Evolutionary conservation across 2,888 invertebrate species (phyloP).

Genomic region (Blastobasis adustella): DNA sequence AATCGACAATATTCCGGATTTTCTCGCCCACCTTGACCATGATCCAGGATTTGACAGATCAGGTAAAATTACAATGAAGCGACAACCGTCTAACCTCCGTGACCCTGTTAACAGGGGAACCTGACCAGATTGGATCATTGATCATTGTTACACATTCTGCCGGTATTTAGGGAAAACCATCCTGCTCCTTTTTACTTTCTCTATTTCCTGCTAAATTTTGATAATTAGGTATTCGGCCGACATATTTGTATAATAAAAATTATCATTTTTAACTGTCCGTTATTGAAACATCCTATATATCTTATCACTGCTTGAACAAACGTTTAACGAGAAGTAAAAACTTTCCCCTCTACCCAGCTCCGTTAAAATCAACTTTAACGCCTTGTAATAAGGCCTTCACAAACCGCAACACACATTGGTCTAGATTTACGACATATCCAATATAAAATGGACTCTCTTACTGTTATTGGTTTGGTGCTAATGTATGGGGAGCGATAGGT

Average conservation of each 20-base stretch:
- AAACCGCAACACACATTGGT: constrained; percentile 16
- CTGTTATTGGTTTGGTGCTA: constrained; percentile 17
- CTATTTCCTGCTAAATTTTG: too few relatives aligned
- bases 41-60: too few relatives aligned
- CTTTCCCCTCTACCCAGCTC: constrained; percentile 9
- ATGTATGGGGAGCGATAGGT: constrained; percentile 12
- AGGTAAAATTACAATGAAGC: too few relatives aligned
- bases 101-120: too few relatives aligned
- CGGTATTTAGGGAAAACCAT: too few relatives aligned
- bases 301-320: constrained; percentile 60
- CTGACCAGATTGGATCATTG: too few relatives aligned
- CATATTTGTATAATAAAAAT: not conserved
- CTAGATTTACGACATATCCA: constrained; percentile 23
- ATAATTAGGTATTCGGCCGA: too few relatives aligned
- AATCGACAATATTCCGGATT: too few relatives aligned
- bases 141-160: too few relatives aligned
- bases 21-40: too few relatives aligned
- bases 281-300: constrained; percentile 41
- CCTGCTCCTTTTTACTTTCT: too few relatives aligned
- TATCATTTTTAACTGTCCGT: constrained; percentile 5
- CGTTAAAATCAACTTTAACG: constrained; percentile 14
- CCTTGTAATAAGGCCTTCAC: not conserved
- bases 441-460: constrained; percentile 25
- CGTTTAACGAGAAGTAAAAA: constrained; percentile 42
- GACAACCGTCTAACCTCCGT: too few relatives aligned